A percentile compares a stretch with the other conserved stretches of the same genome.
Conservation (phyloP, 1,140 invertebrate genomes). For the Hycleus phaleratus region DNA sequence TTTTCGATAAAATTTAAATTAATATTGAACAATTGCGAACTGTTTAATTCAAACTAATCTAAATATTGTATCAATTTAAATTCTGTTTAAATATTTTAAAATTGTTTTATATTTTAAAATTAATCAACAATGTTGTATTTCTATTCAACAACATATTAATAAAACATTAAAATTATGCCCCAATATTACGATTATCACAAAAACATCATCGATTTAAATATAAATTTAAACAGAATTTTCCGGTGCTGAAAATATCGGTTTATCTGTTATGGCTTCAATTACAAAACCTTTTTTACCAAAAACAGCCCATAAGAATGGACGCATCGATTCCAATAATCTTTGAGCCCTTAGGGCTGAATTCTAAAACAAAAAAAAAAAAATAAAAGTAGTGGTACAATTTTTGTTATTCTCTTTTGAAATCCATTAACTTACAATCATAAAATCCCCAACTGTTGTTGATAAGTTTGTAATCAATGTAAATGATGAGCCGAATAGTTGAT, state of each 20-base stretch:
- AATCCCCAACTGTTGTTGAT: constrained; percentile 56
- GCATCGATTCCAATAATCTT: constrained; percentile 46
- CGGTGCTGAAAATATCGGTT: constrained; percentile 35
- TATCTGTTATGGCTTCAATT: constrained; percentile 37
- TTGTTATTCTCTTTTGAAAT: background rate
- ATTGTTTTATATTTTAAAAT: too few species aligned
- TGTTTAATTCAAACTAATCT: too few species aligned
- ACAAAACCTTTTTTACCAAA: constrained; percentile 47
- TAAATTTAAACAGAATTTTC: too few species aligned
- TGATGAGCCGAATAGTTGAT: constrained; percentile 57
- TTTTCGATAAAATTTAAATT: too few species aligned
- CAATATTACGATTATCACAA: too few species aligned
- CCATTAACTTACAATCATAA: constrained; percentile 55
- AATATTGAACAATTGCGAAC: too few species aligned
- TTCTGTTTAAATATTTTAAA: too few species aligned
- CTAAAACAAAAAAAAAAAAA: constrained; percentile 36
- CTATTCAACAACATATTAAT: too few species aligned
- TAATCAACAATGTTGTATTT: too few species aligned
- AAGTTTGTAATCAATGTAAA: constrained; percentile 62
- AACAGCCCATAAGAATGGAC: constrained; percentile 44
- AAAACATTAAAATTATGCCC: too few species aligned
- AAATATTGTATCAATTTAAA: too few species aligned
- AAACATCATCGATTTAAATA: too few species aligned
- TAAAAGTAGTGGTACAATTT: background rate
- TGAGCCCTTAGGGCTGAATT: constrained; percentile 47